Evolutionary conservation across 2,888 invertebrate genomes (phyloP).

Genomic region (Dasypogon diadema): DNA sequence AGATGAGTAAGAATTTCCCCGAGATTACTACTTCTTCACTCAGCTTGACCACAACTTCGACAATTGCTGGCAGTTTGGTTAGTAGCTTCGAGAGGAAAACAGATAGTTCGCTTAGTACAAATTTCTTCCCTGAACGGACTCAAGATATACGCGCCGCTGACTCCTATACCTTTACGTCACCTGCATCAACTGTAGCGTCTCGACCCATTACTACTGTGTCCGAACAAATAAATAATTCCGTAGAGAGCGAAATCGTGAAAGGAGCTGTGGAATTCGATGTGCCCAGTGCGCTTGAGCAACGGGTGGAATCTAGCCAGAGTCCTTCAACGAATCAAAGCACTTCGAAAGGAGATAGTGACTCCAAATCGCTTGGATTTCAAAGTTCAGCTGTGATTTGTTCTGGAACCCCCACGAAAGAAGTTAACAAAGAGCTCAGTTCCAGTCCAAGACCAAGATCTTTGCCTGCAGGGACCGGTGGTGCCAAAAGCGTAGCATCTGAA

Average conservation of each 20-base stretch:
- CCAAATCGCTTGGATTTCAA: background rate
- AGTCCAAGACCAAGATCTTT: slow-evolving; percentile 40
- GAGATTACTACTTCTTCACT: slow-evolving; percentile 6
- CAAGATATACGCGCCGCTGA: background rate
- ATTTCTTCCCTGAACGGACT: background rate
- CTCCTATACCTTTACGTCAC: background rate
- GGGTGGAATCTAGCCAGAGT: slow-evolving; percentile 9
- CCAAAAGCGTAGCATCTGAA: slow-evolving; percentile 76
- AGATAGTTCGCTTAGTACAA: background rate
- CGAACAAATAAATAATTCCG: background rate
- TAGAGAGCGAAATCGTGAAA: background rate
- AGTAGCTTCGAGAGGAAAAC: background rate
- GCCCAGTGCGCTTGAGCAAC: background rate
- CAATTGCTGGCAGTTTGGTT: slow-evolving; percentile 21
- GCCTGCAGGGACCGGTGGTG: slow-evolving; percentile 64
- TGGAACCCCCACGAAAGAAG: background rate
- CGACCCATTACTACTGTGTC: background rate
- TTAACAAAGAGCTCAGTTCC: slow-evolving; percentile 1
- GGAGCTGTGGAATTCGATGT: background rate
- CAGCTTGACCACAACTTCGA: slow-evolving; percentile 27
- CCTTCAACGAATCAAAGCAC: slow-evolving; percentile 9
- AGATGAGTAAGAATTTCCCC: slow-evolving; percentile 63
- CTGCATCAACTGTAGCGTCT: background rate
- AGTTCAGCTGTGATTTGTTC: background rate
- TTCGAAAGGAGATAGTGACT: slow-evolving; percentile 26